phyloP scores from a whole-genome alignment of 2,797 vertebrate genomes.

The Heterohyrax brucei region DNA sequence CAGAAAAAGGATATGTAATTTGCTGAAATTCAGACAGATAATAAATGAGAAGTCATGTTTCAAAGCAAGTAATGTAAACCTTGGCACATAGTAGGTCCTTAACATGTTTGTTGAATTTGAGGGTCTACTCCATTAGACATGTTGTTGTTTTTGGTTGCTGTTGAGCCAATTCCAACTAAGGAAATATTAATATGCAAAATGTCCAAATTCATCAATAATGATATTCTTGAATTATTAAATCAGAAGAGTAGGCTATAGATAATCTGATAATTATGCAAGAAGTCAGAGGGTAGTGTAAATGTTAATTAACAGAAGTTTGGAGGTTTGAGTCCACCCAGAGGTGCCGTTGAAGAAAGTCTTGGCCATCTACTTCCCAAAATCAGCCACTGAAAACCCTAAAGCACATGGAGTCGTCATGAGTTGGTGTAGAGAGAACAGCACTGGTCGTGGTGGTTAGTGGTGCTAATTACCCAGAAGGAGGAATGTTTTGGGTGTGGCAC shows the following conservation, averaged over 20 bases:
- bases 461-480: slow-evolving; percentile 12
- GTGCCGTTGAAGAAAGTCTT: neutral
- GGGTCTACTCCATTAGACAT: neutral
- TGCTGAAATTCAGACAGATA: neutral
- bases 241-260: slow-evolving; percentile 15
- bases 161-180: too few species aligned
- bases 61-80: neutral
- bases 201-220: neutral
- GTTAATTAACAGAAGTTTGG: too few species aligned
- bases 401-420: neutral
- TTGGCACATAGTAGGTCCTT: neutral
- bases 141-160: too few species aligned
- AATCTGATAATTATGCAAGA: neutral
- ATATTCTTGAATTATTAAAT: slow-evolving; percentile 7
- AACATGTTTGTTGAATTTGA: neutral
- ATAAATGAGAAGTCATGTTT: neutral
- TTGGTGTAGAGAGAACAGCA: neutral
- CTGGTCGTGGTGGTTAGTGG: neutral
- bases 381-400: neutral
- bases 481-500: neutral
- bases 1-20: neutral
- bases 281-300: too few species aligned
- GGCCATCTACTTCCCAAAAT: neutral
- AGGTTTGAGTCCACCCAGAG: too few species aligned
- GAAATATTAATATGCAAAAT: neutral